Evolutionary conservation across 2,888 invertebrate genomes (phyloP).

Genomic region (Epicampocera succincta): DNA sequence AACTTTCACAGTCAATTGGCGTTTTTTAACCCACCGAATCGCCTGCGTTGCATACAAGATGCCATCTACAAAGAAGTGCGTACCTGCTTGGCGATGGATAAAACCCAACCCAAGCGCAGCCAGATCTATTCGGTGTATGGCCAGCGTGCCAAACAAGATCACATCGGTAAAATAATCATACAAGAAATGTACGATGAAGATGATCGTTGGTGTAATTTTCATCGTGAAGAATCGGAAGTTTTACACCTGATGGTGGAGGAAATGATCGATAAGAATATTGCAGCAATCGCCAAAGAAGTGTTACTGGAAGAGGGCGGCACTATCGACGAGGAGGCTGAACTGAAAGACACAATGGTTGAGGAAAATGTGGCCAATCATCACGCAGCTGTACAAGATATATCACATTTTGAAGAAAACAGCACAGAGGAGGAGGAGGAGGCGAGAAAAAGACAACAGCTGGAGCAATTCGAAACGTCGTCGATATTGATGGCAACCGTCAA

Average conservation of each 20-base stretch:
- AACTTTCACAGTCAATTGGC: slow-evolving; percentile 80
- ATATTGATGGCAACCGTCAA: slow-evolving; percentile 54
- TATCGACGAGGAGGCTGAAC: slow-evolving; percentile 42
- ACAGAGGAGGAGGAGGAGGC: not conserved
- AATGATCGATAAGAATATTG: slow-evolving; percentile 83
- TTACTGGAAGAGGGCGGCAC: slow-evolving; percentile 70
- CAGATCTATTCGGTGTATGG: slow-evolving; percentile 79
- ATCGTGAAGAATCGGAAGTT: slow-evolving; percentile 86
- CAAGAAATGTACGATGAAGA: slow-evolving; percentile 88
- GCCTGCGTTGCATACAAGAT: slow-evolving; percentile 82
- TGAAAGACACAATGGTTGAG: not conserved
- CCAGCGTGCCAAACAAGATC: slow-evolving; percentile 86
- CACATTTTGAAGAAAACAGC: slow-evolving; percentile 14
- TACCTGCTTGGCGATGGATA: slow-evolving; percentile 83
- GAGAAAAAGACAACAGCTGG: slow-evolving; percentile 2
- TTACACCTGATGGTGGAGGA: slow-evolving; percentile 84
- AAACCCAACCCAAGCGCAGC: slow-evolving; percentile 79
- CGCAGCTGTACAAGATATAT: slow-evolving; percentile 21
- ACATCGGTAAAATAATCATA: slow-evolving; percentile 88
- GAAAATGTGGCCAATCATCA: slow-evolving; percentile 27
- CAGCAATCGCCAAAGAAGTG: slow-evolving; percentile 77
- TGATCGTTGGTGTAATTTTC: slow-evolving; percentile 88
- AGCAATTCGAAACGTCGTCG: slow-evolving; percentile 28
- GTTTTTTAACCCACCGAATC: slow-evolving; percentile 82
- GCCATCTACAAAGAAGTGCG: slow-evolving; percentile 83